Percentiles rank a stretch among this genome's conserved stretches.
phyloP scores from a whole-genome alignment of 2,113 vertebrate species.

The Mesoclemmys tuberculata region DNA sequence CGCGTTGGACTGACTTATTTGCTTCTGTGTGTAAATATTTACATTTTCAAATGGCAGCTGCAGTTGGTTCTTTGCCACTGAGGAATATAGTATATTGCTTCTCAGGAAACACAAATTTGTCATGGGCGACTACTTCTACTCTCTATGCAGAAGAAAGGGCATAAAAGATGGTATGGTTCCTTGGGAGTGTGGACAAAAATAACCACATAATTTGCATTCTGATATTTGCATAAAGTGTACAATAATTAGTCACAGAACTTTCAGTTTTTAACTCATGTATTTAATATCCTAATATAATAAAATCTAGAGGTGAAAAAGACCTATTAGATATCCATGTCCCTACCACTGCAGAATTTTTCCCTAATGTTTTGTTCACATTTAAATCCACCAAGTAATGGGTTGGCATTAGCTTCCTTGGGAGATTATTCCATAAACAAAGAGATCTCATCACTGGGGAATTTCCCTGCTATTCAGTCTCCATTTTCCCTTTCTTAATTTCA shows the following conservation, averaged over 20 bases:
- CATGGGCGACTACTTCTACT: conserved; percentile 31
- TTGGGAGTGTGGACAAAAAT: conserved; percentile 60
- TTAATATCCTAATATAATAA: conserved; percentile 28
- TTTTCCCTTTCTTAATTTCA: not conserved
- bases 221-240: conserved; percentile 60
- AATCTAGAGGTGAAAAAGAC: not conserved
- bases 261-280: conserved; percentile 42
- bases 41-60: conserved; percentile 62
- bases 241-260: conserved; percentile 43
- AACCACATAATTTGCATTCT: conserved; percentile 65
- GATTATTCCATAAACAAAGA: conserved; percentile 7
- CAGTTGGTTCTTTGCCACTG: conserved; percentile 51
- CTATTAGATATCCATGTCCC: not conserved
- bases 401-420: not conserved
- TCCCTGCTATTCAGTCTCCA: not conserved
- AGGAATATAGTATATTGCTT: conserved; percentile 61
- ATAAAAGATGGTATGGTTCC: conserved; percentile 49
- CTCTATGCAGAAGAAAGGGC: conserved; percentile 45
- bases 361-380: conserved; percentile 22
- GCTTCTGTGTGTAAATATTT: conserved; percentile 73
- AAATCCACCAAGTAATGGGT: not conserved
- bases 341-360: conserved; percentile 15
- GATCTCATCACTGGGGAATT: not conserved
- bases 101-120: conserved; percentile 64
- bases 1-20: conserved; percentile 71